Evolutionary conservation across 2,888 invertebrate species (phyloP).

Genomic region (Leptogaster cylindrica): DNA sequence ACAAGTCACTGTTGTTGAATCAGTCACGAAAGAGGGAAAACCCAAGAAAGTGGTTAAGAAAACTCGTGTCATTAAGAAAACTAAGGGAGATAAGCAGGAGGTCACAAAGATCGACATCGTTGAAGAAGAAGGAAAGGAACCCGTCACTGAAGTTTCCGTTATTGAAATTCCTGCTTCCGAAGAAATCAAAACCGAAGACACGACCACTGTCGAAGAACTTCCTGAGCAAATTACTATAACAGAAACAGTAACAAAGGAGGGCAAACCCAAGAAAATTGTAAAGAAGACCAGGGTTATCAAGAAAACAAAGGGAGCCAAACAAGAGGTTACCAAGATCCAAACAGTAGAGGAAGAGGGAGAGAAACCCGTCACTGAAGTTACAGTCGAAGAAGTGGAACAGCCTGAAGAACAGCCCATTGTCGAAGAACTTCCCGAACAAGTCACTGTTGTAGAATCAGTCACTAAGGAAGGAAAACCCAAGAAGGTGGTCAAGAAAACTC

Average conservation of each 20-base stretch:
- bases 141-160: constrained; percentile 52
- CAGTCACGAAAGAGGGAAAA: constrained; percentile 51
- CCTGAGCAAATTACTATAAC: constrained; percentile 54
- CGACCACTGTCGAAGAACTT: constrained; percentile 41
- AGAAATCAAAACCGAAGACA: constrained; percentile 42
- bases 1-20: constrained; percentile 47
- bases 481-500: constrained; percentile 56
- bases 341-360: too few relatives aligned
- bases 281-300: constrained; percentile 56
- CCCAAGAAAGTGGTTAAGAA: constrained; percentile 51
- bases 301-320: constrained; percentile 52
- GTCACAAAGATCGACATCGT: constrained; percentile 60
- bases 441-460: constrained; percentile 60
- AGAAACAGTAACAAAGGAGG: constrained; percentile 54
- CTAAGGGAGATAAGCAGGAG: constrained; percentile 57
- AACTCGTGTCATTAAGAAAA: constrained; percentile 56
- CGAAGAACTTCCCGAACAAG: constrained; percentile 48
- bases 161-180: constrained; percentile 44
- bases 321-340: constrained; percentile 57
- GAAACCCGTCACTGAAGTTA: too few relatives aligned
- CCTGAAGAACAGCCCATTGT: constrained; percentile 47
- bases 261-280: constrained; percentile 54
- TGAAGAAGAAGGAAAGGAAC: constrained; percentile 57
- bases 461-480: constrained; percentile 47
- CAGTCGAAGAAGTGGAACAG: too few relatives aligned